Base-by-base conservation (phyloP, 53 echinoderm and acorn worm genomes). In the Holothuria leucospilota region DNA sequence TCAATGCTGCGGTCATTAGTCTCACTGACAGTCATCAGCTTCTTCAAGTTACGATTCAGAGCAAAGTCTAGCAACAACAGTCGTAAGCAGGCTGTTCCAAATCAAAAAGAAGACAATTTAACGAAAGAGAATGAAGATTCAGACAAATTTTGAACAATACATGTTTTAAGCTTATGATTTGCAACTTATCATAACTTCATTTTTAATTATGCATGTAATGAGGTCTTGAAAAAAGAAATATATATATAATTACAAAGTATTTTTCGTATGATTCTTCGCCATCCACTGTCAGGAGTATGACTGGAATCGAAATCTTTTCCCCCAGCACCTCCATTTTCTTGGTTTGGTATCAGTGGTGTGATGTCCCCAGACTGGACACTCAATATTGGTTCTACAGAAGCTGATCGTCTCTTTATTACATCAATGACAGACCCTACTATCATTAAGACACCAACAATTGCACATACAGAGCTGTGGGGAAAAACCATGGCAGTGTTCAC, bases 51-150 rank as follows among this genome's bases (percentile, higher is more conserved):
- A 6, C 88, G 94, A 62, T 89, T 93, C 71, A 93, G 28, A 20
- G 97, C 94, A 86, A 96, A 96, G 42, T 93, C 88, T 8, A 96
- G 90, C 5, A 94, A 87, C 34, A 96, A 87, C 74, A 87, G 63
- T 51, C 70, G 68, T 62, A 90, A 29, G 38, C 87, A 56, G 13
- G 67, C 89, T 89, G 63, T 20, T 40, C 40, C 40, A 40, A 40
- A 40, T 40, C 4, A 40, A 40, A 46, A 7, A 46, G 6, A 34
- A 34, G 34, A 34, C 1, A 34, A 34, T 34, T 34, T 34, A 34
- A n/a, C 7, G n/a, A 11, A 46, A 46, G 6, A 46, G 46, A 46
- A 46, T 11, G 8, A 46, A 46, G 3, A 7, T 2, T 46, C 0
- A 5, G 46, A 46, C 0, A 5, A 4, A 0, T 46, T 46, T 46